These are phyloP conservation scores for Odobenus rosmarus DNA, from an alignment of 2,113 vertebrate species.

Conservation along the genomic window DNA sequence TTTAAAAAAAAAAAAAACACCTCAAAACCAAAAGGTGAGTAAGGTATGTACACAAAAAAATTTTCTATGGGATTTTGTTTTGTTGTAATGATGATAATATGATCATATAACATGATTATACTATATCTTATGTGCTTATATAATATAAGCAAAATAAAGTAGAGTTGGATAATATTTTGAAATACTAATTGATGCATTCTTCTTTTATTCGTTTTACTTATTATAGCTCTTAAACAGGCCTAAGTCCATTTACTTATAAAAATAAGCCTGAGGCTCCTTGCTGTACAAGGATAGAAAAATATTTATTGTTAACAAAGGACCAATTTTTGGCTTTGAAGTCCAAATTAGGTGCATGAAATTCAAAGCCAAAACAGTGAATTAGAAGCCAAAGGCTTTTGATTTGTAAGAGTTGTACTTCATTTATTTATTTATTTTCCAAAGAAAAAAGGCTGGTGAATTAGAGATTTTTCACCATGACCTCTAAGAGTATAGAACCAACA, in stretches of 20 bases:
- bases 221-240: neutral
- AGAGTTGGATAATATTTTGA: neutral
- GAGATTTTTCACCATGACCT: neutral
- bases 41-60: neutral
- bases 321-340: neutral
- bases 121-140: neutral
- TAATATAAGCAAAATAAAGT: neutral
- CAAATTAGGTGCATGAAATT: neutral
- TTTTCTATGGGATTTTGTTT: neutral
- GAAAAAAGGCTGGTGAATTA: neutral
- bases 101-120: neutral
- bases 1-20: too few species aligned
- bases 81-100: neutral
- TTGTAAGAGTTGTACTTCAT: neutral
- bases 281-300: neutral
- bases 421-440: neutral
- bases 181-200: neutral
- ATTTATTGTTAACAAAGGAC: neutral
- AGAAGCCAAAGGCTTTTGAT: neutral
- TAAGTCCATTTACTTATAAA: neutral
- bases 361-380: neutral
- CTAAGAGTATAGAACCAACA: neutral
- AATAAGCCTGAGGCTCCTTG: neutral
- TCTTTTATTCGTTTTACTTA: neutral
- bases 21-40: too few species aligned